phyloP scores from a whole-genome alignment of 2,113 vertebrate species.

The Toxotes jaculatrix region DNA sequence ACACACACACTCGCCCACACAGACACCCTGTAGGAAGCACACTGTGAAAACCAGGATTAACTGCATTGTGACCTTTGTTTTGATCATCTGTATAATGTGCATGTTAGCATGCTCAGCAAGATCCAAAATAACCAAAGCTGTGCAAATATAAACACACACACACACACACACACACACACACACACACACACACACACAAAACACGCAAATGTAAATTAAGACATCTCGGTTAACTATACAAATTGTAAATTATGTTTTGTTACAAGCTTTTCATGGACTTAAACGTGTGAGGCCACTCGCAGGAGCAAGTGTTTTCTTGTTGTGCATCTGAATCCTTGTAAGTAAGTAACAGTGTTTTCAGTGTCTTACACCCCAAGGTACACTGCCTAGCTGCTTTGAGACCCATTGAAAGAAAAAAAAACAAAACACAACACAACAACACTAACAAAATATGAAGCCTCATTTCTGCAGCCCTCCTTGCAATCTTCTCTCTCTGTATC shows the following conservation, averaged over 20 bases:
- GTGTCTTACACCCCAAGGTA: constrained; percentile 18
- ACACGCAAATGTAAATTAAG: constrained; percentile 35
- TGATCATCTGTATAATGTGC: constrained; percentile 60
- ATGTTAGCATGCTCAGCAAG: constrained; percentile 35
- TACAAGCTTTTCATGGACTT: constrained; percentile 10
- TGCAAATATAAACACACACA: constrained; percentile 53
- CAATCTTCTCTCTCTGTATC: constrained; percentile 18
- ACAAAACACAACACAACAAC: neutral
- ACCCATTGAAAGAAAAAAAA: neutral
- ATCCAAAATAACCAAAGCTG: constrained; percentile 77
- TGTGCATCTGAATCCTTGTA: constrained; percentile 12
- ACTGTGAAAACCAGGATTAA: constrained; percentile 60
- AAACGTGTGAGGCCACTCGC: constrained; percentile 24
- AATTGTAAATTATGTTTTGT: constrained; percentile 36
- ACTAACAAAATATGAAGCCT: constrained; percentile 25
- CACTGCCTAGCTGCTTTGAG: constrained; percentile 40
- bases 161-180: constrained; percentile 8
- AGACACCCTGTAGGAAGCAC: constrained; percentile 36
- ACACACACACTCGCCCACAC: constrained; percentile 33
- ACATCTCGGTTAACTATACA: constrained; percentile 31
- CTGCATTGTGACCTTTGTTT: constrained; percentile 67
- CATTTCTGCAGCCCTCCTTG: constrained; percentile 21
- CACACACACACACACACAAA: constrained; percentile 7
- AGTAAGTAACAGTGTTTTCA: constrained; percentile 24
- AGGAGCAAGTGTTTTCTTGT: constrained; percentile 7